These are phyloP conservation scores for Porites cylindrica DNA, from an alignment of 92 coral and sea anemone species.

Conservation along the genomic window DNA sequence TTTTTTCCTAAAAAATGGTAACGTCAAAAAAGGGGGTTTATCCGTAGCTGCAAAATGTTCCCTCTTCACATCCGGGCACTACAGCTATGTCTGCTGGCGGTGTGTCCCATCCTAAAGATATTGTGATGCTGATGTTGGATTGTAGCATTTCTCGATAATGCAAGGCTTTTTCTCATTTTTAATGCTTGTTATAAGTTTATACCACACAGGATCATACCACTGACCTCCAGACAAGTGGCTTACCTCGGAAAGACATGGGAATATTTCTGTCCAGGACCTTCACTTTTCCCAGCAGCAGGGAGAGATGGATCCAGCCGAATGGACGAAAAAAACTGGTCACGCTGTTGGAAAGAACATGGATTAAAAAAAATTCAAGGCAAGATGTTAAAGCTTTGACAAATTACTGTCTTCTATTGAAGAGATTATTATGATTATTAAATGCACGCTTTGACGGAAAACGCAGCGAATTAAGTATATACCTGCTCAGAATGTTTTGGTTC, in stretches of 20 bases:
- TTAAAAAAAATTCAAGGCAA: neutral
- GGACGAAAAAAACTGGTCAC: constrained; percentile 64
- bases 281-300: constrained; percentile 87
- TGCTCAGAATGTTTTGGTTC: constrained; percentile 79
- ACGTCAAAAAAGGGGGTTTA: too few species aligned
- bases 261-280: constrained; percentile 77
- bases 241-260: constrained; percentile 87
- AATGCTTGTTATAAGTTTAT: too few species aligned
- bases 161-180: too few species aligned
- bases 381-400: neutral
- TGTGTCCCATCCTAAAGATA: too few species aligned
- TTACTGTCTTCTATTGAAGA: too few species aligned
- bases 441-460: neutral
- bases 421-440: too few species aligned
- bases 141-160: too few species aligned
- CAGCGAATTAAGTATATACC: constrained; percentile 42
- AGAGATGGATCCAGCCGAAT: constrained; percentile 73
- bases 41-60: too few species aligned
- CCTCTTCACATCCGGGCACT: too few species aligned
- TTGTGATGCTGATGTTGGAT: too few species aligned
- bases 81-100: too few species aligned
- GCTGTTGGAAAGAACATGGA: constrained; percentile 43
- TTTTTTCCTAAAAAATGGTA: too few species aligned
- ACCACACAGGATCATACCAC: neutral
- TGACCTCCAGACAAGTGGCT: neutral